These are phyloP conservation scores for Atherinomorus stipes DNA, from an alignment of 2,113 vertebrate genomes.

Conservation along the genomic window DNA sequence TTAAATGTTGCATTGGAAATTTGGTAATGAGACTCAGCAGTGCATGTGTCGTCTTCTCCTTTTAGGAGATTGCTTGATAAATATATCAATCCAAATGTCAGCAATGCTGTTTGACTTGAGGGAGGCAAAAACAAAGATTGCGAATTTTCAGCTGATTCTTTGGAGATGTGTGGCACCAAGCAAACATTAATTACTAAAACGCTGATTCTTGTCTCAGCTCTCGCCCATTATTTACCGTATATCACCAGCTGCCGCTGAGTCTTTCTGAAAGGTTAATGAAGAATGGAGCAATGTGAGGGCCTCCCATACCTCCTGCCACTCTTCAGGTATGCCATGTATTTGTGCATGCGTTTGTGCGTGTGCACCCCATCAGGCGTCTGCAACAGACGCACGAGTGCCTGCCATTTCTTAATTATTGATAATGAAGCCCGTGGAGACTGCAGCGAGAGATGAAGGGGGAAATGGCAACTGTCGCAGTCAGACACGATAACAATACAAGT, in stretches of 20 bases:
- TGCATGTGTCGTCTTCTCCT: slow-evolving; percentile 2
- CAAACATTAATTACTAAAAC: slow-evolving; percentile 67
- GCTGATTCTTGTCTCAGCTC: slow-evolving; percentile 41
- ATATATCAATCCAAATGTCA: slow-evolving; percentile 44
- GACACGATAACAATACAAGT: slow-evolving; percentile 69
- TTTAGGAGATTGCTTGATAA: slow-evolving; percentile 18
- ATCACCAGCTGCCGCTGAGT: slow-evolving; percentile 67
- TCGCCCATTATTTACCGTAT: slow-evolving; percentile 65
- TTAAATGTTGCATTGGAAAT: slow-evolving; percentile 10
- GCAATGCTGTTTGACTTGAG: slow-evolving; percentile 48
- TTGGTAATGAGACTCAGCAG: slow-evolving; percentile 35
- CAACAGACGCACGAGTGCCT: slow-evolving; percentile 64
- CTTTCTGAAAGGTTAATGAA: slow-evolving; percentile 77
- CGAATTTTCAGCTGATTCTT: slow-evolving; percentile 37
- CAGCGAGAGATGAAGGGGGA: slow-evolving; percentile 66
- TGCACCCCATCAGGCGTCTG: slow-evolving; percentile 61
- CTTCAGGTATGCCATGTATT: slow-evolving; percentile 14
- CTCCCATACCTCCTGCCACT: slow-evolving; percentile 51
- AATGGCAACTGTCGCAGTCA: slow-evolving; percentile 72
- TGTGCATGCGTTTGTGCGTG: slow-evolving; percentile 15
- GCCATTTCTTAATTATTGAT: slow-evolving; percentile 84
- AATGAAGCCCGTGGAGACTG: slow-evolving; percentile 75
- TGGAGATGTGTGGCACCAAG: slow-evolving; percentile 36
- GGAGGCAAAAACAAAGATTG: slow-evolving; percentile 28
- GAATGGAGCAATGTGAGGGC: slow-evolving; percentile 54